Evolutionary conservation across 2,113 vertebrate genomes (phyloP), one percentile per base, ranked within the genome.

Genomic region (Malurus elegans): DNA sequence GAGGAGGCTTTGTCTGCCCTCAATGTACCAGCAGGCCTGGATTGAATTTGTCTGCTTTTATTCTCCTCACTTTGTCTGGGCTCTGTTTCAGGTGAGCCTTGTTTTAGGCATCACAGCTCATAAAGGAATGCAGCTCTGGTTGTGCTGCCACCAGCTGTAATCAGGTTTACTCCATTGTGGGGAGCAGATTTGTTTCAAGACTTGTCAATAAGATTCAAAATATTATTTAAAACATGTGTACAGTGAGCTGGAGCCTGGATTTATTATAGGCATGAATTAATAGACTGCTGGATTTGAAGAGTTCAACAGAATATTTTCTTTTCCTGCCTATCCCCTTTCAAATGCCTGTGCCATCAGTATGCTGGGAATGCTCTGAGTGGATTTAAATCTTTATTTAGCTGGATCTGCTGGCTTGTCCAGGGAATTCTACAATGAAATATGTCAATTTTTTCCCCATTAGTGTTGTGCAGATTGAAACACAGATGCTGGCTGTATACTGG

Each of bases 351-450:
- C 67, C 79, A 88, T 84, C 87, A 88, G 84, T 83, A 87, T 90
- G 83, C 86, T 86, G 62, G 84, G 79, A 91, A 80, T 72, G 62
- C 67, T 45, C 42, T 12, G 80, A 88, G 71, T 92, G 65, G 92
- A 73, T 95, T 97, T 93, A 95, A 94, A 86, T 94, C 92, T 95
- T 95, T 93, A 91, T 96, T 96, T 95, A 96, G 79, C 76, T 93
- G 75, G 75, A 93, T 97, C 86, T 95, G 95, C 75, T 92, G 86
- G 51, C 95, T 94, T 66, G 69, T 91, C 90, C 72, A 69, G 79
- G 73, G 81, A 83, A 80, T 96, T 92, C 71, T 84, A 61, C 94
- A 94, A 78, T 87, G 79, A 95, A 97, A 92, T 96, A 95, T 88
- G 84, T 66, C 0, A 7, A 58, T 8, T 82, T 97, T 88, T 95